Evolutionary conservation across 2,113 vertebrate genomes (phyloP).

Genomic region (Corydoras maculifer): DNA sequence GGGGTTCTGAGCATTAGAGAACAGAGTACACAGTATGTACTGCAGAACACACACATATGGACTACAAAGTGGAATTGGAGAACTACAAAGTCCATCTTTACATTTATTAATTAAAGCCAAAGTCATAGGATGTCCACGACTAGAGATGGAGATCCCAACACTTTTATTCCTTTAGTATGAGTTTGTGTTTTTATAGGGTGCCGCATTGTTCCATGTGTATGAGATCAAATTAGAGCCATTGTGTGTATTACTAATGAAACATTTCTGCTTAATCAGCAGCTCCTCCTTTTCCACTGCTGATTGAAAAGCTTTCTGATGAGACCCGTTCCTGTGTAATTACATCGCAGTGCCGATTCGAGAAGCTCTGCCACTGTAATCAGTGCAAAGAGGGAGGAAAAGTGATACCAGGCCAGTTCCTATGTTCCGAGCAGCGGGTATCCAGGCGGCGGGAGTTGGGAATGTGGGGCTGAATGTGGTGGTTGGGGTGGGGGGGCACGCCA

Average conservation of each 20-base stretch:
- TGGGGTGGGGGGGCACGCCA: not conserved
- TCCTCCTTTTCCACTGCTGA: not conserved
- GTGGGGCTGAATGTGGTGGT: not conserved
- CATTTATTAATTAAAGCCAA: not conserved
- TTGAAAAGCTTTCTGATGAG: not conserved
- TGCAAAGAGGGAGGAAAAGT: not conserved
- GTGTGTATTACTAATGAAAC: slow-evolving; percentile 1
- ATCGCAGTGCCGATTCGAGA: not conserved
- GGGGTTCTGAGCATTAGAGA: too few relatives aligned
- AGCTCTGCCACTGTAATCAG: not conserved
- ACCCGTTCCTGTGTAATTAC: not conserved
- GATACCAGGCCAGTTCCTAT: not conserved
- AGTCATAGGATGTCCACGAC: too few relatives aligned
- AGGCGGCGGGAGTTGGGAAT: not conserved
- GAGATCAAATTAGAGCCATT: not conserved
- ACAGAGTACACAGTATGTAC: too few relatives aligned
- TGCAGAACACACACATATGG: too few relatives aligned
- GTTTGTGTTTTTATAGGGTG: too few relatives aligned
- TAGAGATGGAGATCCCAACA: too few relatives aligned
- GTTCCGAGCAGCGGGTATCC: not conserved
- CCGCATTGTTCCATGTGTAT: too few relatives aligned
- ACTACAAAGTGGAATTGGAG: too few relatives aligned
- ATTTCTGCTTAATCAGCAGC: not conserved
- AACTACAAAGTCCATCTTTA: too few relatives aligned
- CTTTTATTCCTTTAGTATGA: too few relatives aligned